These are phyloP conservation scores for Netelia inedita DNA, from an alignment of 2,888 invertebrate genomes.

Conservation along the genomic window DNA sequence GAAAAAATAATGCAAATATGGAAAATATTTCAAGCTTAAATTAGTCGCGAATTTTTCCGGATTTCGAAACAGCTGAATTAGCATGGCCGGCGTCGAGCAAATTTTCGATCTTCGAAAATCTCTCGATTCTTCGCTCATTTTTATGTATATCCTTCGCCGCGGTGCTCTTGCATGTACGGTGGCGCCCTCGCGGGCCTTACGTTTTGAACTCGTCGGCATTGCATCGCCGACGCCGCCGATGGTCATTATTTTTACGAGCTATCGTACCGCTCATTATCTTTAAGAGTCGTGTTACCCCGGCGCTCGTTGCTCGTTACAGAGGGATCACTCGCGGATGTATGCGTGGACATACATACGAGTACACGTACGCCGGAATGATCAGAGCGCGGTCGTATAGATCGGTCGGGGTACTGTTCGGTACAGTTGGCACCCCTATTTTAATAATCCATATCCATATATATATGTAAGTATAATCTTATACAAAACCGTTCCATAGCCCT, in stretches of 20 bases:
- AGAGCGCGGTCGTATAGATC: conserved; percentile 8
- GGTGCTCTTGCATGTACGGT: not conserved
- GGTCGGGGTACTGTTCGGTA: conserved; percentile 6
- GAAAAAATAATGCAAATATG: not conserved
- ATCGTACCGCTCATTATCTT: conserved; percentile 83
- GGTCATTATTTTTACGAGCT: conserved; percentile 84
- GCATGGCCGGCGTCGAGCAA: not conserved
- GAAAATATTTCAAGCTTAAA: not conserved
- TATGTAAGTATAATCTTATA: not conserved
- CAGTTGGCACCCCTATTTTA: conserved; percentile 4
- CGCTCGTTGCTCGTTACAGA: conserved; percentile 75
- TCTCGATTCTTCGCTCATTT: not conserved
- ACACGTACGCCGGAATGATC: not conserved
- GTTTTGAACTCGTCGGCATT: conserved; percentile 46
- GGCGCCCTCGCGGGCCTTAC: not conserved
- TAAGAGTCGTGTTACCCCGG: conserved; percentile 78
- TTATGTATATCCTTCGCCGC: conserved; percentile 8
- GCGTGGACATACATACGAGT: not conserved
- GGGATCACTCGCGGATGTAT: conserved; percentile 70
- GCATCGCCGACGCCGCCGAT: conserved; percentile 72
- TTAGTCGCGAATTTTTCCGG: not conserved
- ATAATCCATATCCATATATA: conserved; percentile 1
- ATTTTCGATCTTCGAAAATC: not conserved
- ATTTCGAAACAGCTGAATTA: not conserved
- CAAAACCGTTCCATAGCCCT: not conserved